Conservation (phyloP, 2,888 invertebrate genomes). For the Scaptomyza parva region DNA sequence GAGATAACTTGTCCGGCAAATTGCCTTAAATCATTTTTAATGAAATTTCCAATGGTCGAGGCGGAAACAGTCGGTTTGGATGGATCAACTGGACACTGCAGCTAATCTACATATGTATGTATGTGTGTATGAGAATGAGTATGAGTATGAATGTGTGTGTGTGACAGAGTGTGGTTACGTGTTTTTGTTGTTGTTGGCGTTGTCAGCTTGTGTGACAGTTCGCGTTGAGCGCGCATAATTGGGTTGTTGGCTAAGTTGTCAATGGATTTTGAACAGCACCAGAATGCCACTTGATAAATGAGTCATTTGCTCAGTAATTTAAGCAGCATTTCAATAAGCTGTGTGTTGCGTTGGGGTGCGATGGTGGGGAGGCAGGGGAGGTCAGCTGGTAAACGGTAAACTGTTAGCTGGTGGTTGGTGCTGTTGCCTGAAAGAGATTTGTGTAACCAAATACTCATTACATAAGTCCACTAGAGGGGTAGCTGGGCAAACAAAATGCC, state of each 20-base stretch:
- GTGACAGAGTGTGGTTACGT: slow-evolving; percentile 7
- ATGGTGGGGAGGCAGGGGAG: background rate
- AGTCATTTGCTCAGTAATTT: slow-evolving; percentile 79
- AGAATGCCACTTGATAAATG: slow-evolving; percentile 73
- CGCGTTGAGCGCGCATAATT: slow-evolving; percentile 56
- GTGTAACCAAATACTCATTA: slow-evolving; percentile 80
- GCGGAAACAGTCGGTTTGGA: slow-evolving; percentile 16
- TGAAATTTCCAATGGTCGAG: slow-evolving; percentile 64
- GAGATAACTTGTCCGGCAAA: slow-evolving; percentile 52
- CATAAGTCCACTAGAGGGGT: slow-evolving; percentile 59
- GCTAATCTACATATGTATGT: slow-evolving; percentile 52
- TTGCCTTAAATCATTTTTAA: slow-evolving; percentile 77
- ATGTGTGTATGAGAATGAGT: background rate
- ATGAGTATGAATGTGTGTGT: slow-evolving; percentile 9
- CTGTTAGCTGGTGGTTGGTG: slow-evolving; percentile 1
- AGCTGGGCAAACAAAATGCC: slow-evolving; percentile 61
- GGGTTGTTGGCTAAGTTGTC: slow-evolving; percentile 62
- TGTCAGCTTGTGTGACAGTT: slow-evolving; percentile 57
- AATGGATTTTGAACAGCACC: slow-evolving; percentile 48
- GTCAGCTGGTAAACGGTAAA: slow-evolving; percentile 27
- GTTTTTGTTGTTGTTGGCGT: slow-evolving; percentile 22
- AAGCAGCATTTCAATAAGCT: slow-evolving; percentile 73
- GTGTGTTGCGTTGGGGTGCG: background rate
- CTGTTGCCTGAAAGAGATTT: slow-evolving; percentile 50
- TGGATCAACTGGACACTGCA: slow-evolving; percentile 25